Evolutionary conservation across 2,113 vertebrate genomes (phyloP).

Genomic region (Buteo buteo): DNA sequence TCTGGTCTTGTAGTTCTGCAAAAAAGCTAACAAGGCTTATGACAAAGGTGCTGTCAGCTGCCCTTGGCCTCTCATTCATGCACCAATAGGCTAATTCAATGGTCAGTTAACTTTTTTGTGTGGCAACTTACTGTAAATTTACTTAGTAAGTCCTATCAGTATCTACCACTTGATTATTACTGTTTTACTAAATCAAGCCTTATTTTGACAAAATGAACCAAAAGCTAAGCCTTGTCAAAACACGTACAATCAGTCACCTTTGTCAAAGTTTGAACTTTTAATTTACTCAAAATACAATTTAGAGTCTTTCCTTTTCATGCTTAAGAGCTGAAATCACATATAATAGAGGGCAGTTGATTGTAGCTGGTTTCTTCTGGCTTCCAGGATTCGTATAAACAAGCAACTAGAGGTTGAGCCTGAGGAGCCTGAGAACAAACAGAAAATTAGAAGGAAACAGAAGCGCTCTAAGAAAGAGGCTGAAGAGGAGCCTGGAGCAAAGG

Average conservation of each 20-base stretch:
- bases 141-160: not conserved
- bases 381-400: slow-evolving; percentile 86
- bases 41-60: not conserved
- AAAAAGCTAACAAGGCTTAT: too few species aligned
- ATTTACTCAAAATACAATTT: not conserved
- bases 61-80: not conserved
- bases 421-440: slow-evolving; percentile 74
- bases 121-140: not conserved
- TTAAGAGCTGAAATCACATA: not conserved
- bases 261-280: not conserved
- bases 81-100: not conserved
- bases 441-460: slow-evolving; percentile 76
- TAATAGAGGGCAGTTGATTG: not conserved
- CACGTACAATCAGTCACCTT: not conserved
- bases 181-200: not conserved
- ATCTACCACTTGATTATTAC: not conserved
- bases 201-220: not conserved
- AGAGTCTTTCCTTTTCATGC: not conserved
- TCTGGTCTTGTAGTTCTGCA: not conserved
- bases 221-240: not conserved
- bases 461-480: slow-evolving; percentile 72
- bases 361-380: not conserved
- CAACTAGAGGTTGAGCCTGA: slow-evolving; percentile 86
- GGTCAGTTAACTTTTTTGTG: not conserved
- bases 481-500: slow-evolving; percentile 38